phyloP scores from a whole-genome alignment of 2,113 vertebrate species.

The Oriolus oriolus region DNA sequence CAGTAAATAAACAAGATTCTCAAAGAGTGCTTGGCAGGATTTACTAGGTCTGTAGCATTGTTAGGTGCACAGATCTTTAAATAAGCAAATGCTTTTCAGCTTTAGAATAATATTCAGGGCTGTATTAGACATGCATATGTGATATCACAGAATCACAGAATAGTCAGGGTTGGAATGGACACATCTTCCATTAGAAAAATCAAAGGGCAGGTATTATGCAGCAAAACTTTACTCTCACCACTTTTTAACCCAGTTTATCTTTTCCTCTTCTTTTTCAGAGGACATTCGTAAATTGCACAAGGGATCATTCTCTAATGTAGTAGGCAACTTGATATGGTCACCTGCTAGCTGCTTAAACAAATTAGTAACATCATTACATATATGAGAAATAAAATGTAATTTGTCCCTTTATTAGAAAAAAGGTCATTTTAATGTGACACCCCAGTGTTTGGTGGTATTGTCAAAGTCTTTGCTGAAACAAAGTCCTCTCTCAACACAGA shows the following conservation, averaged over 20 bases:
- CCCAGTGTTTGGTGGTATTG: not conserved
- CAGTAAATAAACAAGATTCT: conserved; percentile 75
- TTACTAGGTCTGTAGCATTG: conserved; percentile 49
- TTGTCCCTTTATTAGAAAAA: not conserved
- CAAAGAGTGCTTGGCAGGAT: conserved; percentile 65
- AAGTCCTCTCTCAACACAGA: not conserved
- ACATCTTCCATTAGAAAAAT: not conserved
- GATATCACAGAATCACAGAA: not conserved
- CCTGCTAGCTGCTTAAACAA: not conserved
- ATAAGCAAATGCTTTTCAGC: conserved; percentile 21
- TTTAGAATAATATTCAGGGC: conserved; percentile 17
- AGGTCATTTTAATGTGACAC: not conserved
- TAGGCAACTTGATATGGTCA: not conserved
- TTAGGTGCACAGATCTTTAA: conserved; percentile 22
- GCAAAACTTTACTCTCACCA: not conserved
- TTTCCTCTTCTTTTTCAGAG: not conserved
- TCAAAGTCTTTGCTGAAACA: not conserved
- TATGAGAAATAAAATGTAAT: not conserved
- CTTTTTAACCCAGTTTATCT: not conserved
- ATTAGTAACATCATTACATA: not conserved
- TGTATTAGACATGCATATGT: fast-evolving
- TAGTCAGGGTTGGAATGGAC: not conserved
- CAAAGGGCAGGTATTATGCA: not conserved
- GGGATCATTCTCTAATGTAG: not conserved
- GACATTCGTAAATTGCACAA: not conserved